These are phyloP conservation scores for Harpalus rubripes DNA, from an alignment of 2,888 invertebrate species.

Conservation along the genomic window DNA sequence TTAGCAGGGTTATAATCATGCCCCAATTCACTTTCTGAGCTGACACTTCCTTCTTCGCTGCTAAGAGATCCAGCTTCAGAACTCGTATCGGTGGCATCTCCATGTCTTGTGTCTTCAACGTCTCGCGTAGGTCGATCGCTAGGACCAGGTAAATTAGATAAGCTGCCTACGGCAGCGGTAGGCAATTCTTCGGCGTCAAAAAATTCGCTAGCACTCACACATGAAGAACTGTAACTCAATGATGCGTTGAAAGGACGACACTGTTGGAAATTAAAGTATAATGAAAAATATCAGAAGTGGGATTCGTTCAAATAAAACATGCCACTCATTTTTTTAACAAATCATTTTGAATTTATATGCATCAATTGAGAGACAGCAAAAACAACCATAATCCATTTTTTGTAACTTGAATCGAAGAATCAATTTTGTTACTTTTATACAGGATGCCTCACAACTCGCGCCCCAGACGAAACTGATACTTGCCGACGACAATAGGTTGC, in stretches of 20 bases:
- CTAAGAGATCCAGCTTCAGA: constrained; percentile 86
- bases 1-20: constrained; percentile 77
- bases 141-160: constrained; percentile 57
- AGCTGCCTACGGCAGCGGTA: constrained; percentile 50
- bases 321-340: neutral
- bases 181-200: constrained; percentile 87
- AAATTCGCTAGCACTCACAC: constrained; percentile 88
- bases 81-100: constrained; percentile 81
- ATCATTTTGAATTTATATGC: too few species aligned
- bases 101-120: constrained; percentile 75
- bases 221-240: constrained; percentile 87
- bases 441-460: too few species aligned
- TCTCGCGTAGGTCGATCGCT: constrained; percentile 73
- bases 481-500: too few species aligned
- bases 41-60: constrained; percentile 83
- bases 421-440: too few species aligned
- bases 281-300: too few species aligned
- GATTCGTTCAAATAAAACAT: neutral
- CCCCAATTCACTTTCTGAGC: constrained; percentile 81
- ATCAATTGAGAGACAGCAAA: too few species aligned
- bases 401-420: too few species aligned
- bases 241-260: constrained; percentile 82
- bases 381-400: too few species aligned
- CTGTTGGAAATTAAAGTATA: constrained; percentile 72
- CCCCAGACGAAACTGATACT: too few species aligned